Conservation (phyloP, 2,888 invertebrate genomes). For the Dryomyza anilis region DNA sequence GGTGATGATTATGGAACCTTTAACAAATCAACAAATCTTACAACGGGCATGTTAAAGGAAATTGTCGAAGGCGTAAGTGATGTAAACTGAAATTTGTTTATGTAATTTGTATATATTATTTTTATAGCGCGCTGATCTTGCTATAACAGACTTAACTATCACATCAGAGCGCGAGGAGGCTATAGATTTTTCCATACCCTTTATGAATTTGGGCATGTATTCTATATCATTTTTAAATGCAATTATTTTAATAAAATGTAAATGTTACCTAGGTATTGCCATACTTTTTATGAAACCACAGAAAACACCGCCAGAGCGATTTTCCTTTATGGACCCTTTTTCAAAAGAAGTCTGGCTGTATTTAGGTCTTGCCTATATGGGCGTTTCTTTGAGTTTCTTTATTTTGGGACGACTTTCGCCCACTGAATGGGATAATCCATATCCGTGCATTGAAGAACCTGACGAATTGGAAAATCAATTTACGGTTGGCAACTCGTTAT, state of each 20-base stretch:
- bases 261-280: slow-evolving; percentile 79
- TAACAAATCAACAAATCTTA: slow-evolving; percentile 68
- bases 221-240: background rate
- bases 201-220: slow-evolving; percentile 89
- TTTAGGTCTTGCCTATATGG: slow-evolving; percentile 77
- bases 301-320: slow-evolving; percentile 81
- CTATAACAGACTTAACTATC: slow-evolving; percentile 87
- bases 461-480: slow-evolving; percentile 84
- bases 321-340: slow-evolving; percentile 91
- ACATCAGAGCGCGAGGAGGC: slow-evolving; percentile 86
- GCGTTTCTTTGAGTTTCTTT: slow-evolving; percentile 76
- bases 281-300: slow-evolving; percentile 87
- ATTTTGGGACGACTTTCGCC: slow-evolving; percentile 81
- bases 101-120: background rate
- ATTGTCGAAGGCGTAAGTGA: slow-evolving; percentile 68
- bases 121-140: slow-evolving; percentile 82
- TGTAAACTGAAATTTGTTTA: background rate
- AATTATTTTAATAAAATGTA: no score
- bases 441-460: slow-evolving; percentile 83
- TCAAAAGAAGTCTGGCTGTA: slow-evolving; percentile 84
- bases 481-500: slow-evolving; percentile 80
- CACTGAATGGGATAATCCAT: slow-evolving; percentile 87
- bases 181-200: slow-evolving; percentile 94
- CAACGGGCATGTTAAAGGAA: slow-evolving; percentile 89
- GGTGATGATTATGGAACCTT: slow-evolving; percentile 77